A percentile compares a stretch with the other conserved stretches of the same genome.
Evolutionary conservation across 1,140 invertebrate species (phyloP).

Genomic region (Orussus abietinus): DNA sequence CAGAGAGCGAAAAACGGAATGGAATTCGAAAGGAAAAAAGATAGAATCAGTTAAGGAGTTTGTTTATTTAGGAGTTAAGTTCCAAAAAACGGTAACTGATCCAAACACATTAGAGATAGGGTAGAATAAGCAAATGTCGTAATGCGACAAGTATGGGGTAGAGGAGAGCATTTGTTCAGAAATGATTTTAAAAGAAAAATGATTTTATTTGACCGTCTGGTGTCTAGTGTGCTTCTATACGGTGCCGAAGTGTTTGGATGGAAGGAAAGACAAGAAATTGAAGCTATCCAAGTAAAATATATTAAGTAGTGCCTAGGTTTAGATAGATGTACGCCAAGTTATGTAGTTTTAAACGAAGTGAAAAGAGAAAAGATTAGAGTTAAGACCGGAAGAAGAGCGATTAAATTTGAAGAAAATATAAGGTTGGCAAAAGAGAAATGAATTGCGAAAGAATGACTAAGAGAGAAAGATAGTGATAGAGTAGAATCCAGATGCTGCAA

Average conservation of each 20-base stretch:
- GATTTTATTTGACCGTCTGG: slow-evolving; percentile 6
- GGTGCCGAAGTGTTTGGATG: slow-evolving; percentile 11
- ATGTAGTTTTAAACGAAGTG: slow-evolving; percentile 2
- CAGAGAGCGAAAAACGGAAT: slow-evolving; percentile 3
- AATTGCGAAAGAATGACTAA: slow-evolving; percentile 4
- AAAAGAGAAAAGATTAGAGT: not conserved
- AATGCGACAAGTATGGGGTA: not conserved
- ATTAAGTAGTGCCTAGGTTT: slow-evolving; percentile 15
- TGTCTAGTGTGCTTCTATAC: slow-evolving; percentile 3
- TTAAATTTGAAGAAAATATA: slow-evolving; percentile 10
- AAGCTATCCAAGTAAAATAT: slow-evolving; percentile 11
- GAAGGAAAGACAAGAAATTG: slow-evolving; percentile 3
- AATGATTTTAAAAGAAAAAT: slow-evolving; percentile 5
- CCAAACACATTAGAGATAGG: not conserved
- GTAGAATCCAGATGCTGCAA: not conserved
- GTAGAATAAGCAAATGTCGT: slow-evolving; percentile 4
- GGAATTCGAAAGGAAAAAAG: slow-evolving; percentile 9
- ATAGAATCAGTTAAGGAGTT: slow-evolving; percentile 15
- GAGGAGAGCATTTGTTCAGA: slow-evolving; percentile 7
- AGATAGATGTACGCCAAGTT: slow-evolving; percentile 5
- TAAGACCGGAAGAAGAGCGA: not conserved
- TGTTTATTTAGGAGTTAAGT: slow-evolving; percentile 9
- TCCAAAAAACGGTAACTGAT: not conserved
- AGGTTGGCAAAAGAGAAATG: not conserved
- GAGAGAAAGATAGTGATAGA: slow-evolving; percentile 2